Base-by-base conservation (phyloP, 2,797 vertebrate genomes). In the Pangasius macronema region DNA sequence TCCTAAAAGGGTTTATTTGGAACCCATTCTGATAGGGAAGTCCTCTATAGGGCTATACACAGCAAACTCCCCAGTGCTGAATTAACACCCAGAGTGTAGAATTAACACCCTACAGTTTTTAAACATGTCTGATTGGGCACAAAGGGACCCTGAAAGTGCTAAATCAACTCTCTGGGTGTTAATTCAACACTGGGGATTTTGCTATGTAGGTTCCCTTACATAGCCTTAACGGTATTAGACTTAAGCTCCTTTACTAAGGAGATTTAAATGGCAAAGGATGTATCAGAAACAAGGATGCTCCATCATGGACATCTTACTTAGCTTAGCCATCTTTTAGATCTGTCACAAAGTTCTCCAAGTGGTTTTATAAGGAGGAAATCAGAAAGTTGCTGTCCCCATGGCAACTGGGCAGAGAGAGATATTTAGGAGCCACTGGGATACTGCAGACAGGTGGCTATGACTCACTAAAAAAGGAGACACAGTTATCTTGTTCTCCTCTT, bases 331-430 rank as follows among this genome's bases (percentile, higher is more conserved):
- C 63, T n/a, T 63, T 72, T 5, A 75, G 84, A 42, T 85, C 59
- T 85, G 53, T 76, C 84, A 82, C 84, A 82, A 88, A 88, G 67
- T 85, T 85, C 68, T 85, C 36, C 59, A 57, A 81, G 87, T 85
- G 83, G 84, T 75, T 88, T 88, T 57, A 85, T 82, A 75, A 75
- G 46, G 27, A 81, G 33, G 57, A 81, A 89, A 77, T 83, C 85
- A 80, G 75, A 84, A 83, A 86, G 59, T 83, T 81, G 42, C 70
- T 68, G 83, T 91, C 83, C 87, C 90, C 85, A 91, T 91, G 88
- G 88, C 88, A 89, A 91, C 86, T 89, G 75, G 84, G 82, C 49
- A 72, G 61, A 87, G 59, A 72, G 85, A 75, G 88, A 89, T 82
- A 89, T 89, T 89, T 87, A 82, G 63, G 83, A 80, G 51, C 63